Conservation (phyloP, 1,140 invertebrate species). For the Bursaphelenchus mucronatus region DNA sequence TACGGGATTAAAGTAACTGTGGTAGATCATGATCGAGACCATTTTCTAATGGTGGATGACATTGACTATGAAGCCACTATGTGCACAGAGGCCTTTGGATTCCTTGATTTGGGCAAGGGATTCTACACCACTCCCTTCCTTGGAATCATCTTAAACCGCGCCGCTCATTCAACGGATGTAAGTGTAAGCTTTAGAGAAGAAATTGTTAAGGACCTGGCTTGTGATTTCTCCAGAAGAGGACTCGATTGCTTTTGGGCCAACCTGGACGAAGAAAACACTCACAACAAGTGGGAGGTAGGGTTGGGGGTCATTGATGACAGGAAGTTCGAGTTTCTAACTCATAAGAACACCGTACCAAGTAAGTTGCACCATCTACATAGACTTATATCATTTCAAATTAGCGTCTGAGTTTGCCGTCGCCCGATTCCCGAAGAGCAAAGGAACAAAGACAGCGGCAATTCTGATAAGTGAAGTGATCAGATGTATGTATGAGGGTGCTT, state of each 20-base stretch:
- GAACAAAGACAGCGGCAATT: slow-evolving; percentile 33
- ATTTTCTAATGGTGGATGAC: slow-evolving; percentile 58
- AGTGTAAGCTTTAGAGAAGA: slow-evolving; percentile 19
- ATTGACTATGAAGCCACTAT: slow-evolving; percentile 51
- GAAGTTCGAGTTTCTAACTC: slow-evolving; percentile 48
- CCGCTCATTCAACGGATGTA: slow-evolving; percentile 48
- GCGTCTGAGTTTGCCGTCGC: slow-evolving; percentile 51
- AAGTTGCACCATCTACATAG: slow-evolving; percentile 17
- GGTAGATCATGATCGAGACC: slow-evolving; percentile 46
- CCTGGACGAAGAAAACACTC: slow-evolving; percentile 33
- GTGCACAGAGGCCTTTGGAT: slow-evolving; percentile 46
- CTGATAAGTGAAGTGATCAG: slow-evolving; percentile 54
- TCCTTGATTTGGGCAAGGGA: slow-evolving; percentile 49
- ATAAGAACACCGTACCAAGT: slow-evolving; percentile 28
- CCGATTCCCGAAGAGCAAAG: slow-evolving; percentile 25
- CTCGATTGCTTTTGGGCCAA: slow-evolving; percentile 53
- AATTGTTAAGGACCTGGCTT: slow-evolving; percentile 46
- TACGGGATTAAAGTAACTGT: slow-evolving; percentile 33
- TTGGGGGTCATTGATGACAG: slow-evolving; percentile 48
- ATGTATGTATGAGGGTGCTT: slow-evolving; percentile 38
- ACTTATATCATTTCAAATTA: slow-evolving; percentile 36
- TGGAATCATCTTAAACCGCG: slow-evolving; percentile 36
- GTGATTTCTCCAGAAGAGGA: slow-evolving; percentile 51
- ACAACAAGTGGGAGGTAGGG: slow-evolving; percentile 53
- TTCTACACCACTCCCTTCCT: slow-evolving; percentile 55